A percentile compares a stretch with the other conserved stretches of the same genome.
Evolutionary conservation across 2,888 invertebrate species (phyloP).

Genomic region (Troglohyphantes excavatus): DNA sequence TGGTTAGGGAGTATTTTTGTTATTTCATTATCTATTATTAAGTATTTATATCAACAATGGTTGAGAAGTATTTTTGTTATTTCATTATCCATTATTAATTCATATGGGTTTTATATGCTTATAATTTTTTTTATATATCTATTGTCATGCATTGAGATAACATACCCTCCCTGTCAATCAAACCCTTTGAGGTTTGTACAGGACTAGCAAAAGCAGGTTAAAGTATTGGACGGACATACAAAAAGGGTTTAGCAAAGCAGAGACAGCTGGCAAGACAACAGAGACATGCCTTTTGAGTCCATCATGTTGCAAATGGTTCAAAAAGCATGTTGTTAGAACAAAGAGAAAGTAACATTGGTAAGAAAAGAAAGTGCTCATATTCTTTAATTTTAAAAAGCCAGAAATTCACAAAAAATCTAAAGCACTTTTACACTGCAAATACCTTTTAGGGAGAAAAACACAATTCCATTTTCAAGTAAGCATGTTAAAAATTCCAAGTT

Average conservation of each 20-base stretch:
- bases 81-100: too few relatives aligned
- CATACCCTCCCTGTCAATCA: constrained; percentile 12
- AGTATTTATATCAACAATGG: too few relatives aligned
- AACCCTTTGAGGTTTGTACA: constrained; percentile 61
- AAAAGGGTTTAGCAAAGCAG: constrained; percentile 37
- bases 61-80: too few relatives aligned
- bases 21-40: too few relatives aligned
- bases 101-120: too few relatives aligned
- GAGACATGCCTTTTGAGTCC: constrained; percentile 39
- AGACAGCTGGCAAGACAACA: constrained; percentile 26
- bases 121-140: too few relatives aligned
- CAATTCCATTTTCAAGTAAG: background rate
- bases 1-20: too few relatives aligned
- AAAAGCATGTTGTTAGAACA: constrained; percentile 35
- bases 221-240: constrained; percentile 30
- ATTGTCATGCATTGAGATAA: background rate
- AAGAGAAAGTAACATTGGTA: constrained; percentile 5
- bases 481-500: constrained; percentile 14
- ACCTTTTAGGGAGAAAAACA: constrained; percentile 1
- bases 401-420: constrained; percentile 20
- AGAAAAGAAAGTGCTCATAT: constrained; percentile 72
- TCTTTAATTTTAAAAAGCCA: constrained; percentile 37
- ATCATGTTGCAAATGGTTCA: constrained; percentile 6
- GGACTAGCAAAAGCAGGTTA: background rate
- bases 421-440: constrained; percentile 40